Percentiles rank a stretch among this genome's conserved stretches.
phyloP scores from a whole-genome alignment of 2,797 vertebrate species.

The Caiman crocodilus region DNA sequence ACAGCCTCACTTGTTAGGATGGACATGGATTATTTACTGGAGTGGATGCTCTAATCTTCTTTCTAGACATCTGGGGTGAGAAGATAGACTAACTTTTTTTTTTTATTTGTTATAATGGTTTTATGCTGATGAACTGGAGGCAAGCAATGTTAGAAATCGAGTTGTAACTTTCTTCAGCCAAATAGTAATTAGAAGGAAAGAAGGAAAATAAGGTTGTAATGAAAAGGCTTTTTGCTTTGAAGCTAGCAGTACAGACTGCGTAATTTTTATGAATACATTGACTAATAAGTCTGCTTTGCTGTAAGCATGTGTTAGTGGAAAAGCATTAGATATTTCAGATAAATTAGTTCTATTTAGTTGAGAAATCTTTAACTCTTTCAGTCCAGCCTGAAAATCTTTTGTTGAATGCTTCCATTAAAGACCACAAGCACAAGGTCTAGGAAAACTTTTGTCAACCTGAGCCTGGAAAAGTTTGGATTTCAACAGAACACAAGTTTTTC shows the following conservation, averaged over 20 bases:
- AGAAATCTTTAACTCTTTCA: not conserved
- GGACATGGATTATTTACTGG: not conserved
- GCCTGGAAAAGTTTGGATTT: not conserved
- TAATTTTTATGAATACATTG: conserved; percentile 24
- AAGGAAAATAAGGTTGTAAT: conserved; percentile 9
- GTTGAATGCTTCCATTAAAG: not conserved
- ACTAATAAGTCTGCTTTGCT: not conserved
- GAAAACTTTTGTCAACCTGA: not conserved
- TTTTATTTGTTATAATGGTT: not conserved
- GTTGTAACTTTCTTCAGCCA: conserved; percentile 13
- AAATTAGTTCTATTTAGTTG: not conserved
- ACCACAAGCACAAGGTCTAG: not conserved
- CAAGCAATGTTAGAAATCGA: not conserved
- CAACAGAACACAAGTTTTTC: not conserved
- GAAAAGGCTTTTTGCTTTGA: conserved; percentile 9
- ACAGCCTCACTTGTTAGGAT: not conserved
- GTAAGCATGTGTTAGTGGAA: not conserved
- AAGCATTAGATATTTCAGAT: conserved; percentile 19
- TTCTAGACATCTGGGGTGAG: not conserved
- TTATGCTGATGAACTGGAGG: conserved; percentile 10
- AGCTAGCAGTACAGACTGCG: not conserved
- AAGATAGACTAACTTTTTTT: not conserved
- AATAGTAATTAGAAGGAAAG: conserved; percentile 7
- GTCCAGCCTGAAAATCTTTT: not conserved
- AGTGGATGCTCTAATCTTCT: not conserved